Base-by-base conservation (phyloP, 2,113 vertebrate genomes). In the Dipodomys merriami region DNA sequence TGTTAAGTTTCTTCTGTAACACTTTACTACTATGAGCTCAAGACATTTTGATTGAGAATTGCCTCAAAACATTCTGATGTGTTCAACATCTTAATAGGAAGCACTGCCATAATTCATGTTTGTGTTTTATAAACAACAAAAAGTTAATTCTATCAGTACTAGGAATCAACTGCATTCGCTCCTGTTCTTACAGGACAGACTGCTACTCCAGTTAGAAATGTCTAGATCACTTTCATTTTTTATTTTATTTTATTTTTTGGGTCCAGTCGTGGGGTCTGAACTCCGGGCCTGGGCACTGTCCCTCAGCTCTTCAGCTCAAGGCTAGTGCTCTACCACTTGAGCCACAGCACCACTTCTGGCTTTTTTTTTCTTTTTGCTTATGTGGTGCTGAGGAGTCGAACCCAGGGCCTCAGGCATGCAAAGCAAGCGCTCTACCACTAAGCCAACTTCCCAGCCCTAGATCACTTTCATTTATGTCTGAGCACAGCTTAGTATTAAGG, bases 1-100 rank as follows among this genome's bases (percentile, higher is more conserved):
- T 86, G 71, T 97, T 97, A 98, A 96, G 96, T 97, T 96, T 97
- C 96, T 97, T 97, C 91, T 95, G 88, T 96, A 96, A 97, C 71
- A 84, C 94, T 97, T 97, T 96, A 97, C 87, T 96, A 65, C 85
- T 89, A 62, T 83, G 82, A 97, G 90, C 71, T 88, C 76, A 86
- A 74, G 93, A 96, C 76, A 95, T 77, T 96, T 91, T 95, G 79
- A 88, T 82, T 67, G 82, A 96, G 95, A 97, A 93, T 2, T 91
- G 68, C 93, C 92, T 96, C 39, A 90, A 95, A 83, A 87, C 94
- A 73, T 49, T 79, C 77, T 95, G 71, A 80, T 30, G 76, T 96
- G 88, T 81, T 97, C 95, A 94, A 62, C 46, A 94, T 73, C 77
- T 79, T 88, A 78, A 46, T 20, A 90, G 93, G 88, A 96, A 97